These are phyloP conservation scores for Paraescarpia echinospica DNA, from an alignment of 1,140 invertebrate species.

Conservation along the genomic window DNA sequence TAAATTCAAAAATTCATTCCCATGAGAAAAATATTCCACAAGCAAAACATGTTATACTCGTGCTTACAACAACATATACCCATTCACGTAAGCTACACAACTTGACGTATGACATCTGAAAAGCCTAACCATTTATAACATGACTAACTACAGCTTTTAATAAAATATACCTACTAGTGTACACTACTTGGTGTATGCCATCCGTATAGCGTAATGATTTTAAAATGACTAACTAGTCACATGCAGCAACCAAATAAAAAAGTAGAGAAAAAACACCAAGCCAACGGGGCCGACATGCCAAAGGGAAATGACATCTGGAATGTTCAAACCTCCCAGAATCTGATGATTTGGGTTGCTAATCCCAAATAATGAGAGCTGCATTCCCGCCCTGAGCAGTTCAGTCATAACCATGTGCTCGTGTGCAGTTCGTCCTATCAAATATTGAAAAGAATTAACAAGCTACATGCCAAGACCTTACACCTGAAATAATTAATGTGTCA, in stretches of 20 bases:
- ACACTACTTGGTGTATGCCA: not conserved
- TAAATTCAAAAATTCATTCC: not conserved
- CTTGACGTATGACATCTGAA: not conserved
- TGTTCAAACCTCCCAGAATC: constrained; percentile 4
- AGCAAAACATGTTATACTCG: not conserved
- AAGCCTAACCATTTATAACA: not conserved
- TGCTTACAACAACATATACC: not conserved
- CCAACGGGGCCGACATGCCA: not conserved
- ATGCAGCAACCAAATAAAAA: not conserved
- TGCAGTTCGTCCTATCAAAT: not conserved
- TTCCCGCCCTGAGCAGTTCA: not conserved
- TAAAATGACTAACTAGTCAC: not conserved
- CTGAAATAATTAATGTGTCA: not conserved
- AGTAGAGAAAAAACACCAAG: not conserved
- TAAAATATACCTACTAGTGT: not conserved
- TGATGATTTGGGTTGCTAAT: not conserved
- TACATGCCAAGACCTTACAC: not conserved
- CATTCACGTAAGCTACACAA: not conserved
- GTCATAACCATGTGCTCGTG: not conserved
- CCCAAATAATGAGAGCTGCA: not conserved
- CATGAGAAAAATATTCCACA: not conserved
- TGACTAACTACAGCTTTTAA: not conserved
- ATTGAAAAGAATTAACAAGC: constrained; percentile 1
- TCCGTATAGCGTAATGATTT: not conserved
- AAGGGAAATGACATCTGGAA: not conserved